Conservation (phyloP, 2,797 vertebrate genomes). For the Macropodus opercularis region DNA sequence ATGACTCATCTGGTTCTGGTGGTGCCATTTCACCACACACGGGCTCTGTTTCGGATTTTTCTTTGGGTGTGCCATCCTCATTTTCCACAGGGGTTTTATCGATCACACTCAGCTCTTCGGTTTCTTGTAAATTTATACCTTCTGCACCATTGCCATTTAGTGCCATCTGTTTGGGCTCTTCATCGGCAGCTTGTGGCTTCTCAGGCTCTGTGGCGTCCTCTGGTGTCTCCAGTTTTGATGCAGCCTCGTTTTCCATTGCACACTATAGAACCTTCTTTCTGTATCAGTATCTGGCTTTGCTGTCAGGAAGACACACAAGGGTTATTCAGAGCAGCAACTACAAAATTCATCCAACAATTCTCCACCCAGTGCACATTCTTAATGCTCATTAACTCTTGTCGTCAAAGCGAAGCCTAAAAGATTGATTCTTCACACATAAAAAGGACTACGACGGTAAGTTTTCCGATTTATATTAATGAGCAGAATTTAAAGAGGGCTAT, state of each 20-base stretch:
- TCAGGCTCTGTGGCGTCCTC: slow-evolving; percentile 55
- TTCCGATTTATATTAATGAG: no score
- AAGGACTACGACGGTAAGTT: no score
- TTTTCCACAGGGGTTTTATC: slow-evolving; percentile 16
- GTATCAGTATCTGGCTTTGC: slow-evolving; percentile 73
- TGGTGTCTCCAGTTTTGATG: slow-evolving; percentile 43
- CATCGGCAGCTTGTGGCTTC: slow-evolving; percentile 62
- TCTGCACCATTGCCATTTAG: slow-evolving; percentile 40
- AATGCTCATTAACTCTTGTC: no score
- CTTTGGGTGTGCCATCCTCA: slow-evolving; percentile 10
- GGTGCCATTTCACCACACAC: slow-evolving; percentile 11
- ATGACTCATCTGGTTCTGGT: slow-evolving; percentile 58
- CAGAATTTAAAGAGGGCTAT: no score
- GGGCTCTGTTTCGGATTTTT: slow-evolving; percentile 26
- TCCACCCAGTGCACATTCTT: no score
- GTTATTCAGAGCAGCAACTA: background rate
- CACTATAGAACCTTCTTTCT: slow-evolving; percentile 68
- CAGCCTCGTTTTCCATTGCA: slow-evolving; percentile 60
- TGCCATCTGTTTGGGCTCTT: slow-evolving; percentile 39
- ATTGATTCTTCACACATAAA: no score
- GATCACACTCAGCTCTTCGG: slow-evolving; percentile 32
- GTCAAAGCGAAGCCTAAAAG: no score
- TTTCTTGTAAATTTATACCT: slow-evolving; percentile 14
- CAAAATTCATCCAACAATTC: background rate
- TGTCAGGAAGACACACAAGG: background rate